These are phyloP conservation scores for Clivina fossor DNA, from an alignment of 2,888 invertebrate species.

Conservation along the genomic window DNA sequence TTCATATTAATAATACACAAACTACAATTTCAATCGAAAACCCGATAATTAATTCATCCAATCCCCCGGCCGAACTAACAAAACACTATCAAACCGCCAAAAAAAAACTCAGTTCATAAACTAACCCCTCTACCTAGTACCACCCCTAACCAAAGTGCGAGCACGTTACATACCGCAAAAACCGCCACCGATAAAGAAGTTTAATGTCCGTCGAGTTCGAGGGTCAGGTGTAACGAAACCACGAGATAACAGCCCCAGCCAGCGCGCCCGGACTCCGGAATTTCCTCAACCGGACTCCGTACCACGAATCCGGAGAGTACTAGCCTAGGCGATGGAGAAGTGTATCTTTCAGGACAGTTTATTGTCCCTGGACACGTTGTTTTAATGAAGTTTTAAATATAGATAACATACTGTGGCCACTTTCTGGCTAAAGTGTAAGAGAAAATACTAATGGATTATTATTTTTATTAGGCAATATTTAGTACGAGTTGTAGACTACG, in stretches of 20 bases:
- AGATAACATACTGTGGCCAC: constrained; percentile 1
- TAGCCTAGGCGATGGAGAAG: too few species aligned
- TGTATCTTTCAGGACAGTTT: not conserved
- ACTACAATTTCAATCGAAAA: too few species aligned
- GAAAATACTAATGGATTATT: too few species aligned
- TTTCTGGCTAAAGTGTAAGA: too few species aligned
- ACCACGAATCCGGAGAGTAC: not conserved
- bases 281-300: not conserved
- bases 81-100: too few species aligned
- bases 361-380: not conserved
- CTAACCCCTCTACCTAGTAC: too few species aligned
- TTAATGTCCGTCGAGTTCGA: constrained; percentile 28
- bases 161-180: constrained; percentile 4
- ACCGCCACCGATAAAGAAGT: constrained; percentile 33
- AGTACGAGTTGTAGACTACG: too few species aligned
- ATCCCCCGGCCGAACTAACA: too few species aligned
- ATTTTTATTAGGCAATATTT: too few species aligned
- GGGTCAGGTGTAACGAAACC: constrained; percentile 31
- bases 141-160: not conserved
- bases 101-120: too few species aligned
- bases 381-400: constrained; percentile 27
- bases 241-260: constrained; percentile 14
- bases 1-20: too few species aligned
- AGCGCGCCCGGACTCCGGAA: constrained; percentile 11
- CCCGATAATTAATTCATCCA: too few species aligned